Percentiles rank a stretch among this genome's conserved stretches.
phyloP scores from a whole-genome alignment of 1,140 invertebrate species.

The Brachionus rotundiformis region DNA sequence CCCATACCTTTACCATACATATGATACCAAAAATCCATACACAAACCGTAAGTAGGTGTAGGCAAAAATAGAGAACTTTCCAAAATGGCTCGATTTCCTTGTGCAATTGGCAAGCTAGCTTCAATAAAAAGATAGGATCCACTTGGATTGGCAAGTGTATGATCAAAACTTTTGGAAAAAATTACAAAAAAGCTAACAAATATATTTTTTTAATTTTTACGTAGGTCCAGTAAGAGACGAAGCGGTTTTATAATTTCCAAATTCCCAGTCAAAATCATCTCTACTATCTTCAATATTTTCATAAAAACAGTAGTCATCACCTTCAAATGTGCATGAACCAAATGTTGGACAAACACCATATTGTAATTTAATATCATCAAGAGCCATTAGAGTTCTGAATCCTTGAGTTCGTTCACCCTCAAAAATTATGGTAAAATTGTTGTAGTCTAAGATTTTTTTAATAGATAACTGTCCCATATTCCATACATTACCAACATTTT shows the following conservation, averaged over 20 bases:
- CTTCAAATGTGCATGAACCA: slow-evolving; percentile 57
- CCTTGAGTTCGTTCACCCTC: slow-evolving; percentile 55
- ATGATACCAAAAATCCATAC: slow-evolving; percentile 61
- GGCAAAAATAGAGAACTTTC: slow-evolving; percentile 27
- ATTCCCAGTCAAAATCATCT: slow-evolving; percentile 60
- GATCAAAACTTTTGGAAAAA: slow-evolving; percentile 57
- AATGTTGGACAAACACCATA: slow-evolving; percentile 33
- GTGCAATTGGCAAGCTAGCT: slow-evolving; percentile 51
- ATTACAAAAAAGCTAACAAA: background rate
- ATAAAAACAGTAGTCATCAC: slow-evolving; percentile 67
- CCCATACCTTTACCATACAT: slow-evolving; percentile 58
- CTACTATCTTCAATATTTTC: slow-evolving; percentile 54
- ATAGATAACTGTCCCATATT: slow-evolving; percentile 32
- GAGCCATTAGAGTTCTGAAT: slow-evolving; percentile 55
- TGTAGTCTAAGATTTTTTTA: background rate
- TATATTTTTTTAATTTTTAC: slow-evolving; percentile 5
- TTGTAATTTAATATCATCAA: slow-evolving; percentile 45
- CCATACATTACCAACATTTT: slow-evolving; percentile 49
- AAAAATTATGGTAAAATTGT: slow-evolving; percentile 55
- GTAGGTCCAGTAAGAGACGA: slow-evolving; percentile 56
- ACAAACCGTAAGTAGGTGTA: slow-evolving; percentile 52
- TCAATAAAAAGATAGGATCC: slow-evolving; percentile 63
- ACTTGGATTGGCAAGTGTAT: slow-evolving; percentile 58
- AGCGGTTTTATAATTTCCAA: slow-evolving; percentile 55
- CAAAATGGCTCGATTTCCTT: slow-evolving; percentile 21